Percentiles rank a stretch among this genome's conserved stretches.
Conservation (phyloP, 2,888 invertebrate genomes). For the Chaitophorus viminalis region DNA sequence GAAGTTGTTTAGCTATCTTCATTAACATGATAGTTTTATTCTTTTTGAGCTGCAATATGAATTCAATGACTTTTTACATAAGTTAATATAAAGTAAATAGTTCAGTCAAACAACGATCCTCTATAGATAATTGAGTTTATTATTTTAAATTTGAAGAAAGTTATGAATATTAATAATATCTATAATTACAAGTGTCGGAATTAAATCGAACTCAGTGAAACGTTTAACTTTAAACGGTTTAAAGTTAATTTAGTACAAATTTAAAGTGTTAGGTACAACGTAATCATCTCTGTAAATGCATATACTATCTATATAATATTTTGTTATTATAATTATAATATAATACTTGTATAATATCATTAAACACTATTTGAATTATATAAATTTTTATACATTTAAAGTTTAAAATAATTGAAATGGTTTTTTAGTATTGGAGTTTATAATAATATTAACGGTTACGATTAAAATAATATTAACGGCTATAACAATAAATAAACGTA, state of each 20-base stretch:
- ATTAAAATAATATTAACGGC: no score
- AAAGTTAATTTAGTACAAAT: background rate
- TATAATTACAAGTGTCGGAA: background rate
- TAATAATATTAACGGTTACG: no score
- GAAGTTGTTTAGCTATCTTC: background rate
- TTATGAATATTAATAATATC: background rate
- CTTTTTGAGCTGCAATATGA: background rate
- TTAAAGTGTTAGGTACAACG: background rate
- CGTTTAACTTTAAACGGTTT: no score
- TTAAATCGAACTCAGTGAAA: background rate
- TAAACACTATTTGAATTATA: no score
- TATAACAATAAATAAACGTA: no score
- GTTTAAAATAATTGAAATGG: no score
- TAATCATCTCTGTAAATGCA: background rate
- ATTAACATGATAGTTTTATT: background rate
- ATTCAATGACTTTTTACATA: background rate
- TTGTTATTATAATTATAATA: no score
- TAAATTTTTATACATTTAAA: no score
- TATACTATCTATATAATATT: no score
- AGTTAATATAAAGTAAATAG: background rate
- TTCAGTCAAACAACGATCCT: background rate
- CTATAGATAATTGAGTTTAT: background rate
- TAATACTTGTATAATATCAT: no score
- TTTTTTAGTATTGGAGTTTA: no score
- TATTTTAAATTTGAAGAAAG: background rate